These are phyloP conservation scores for Limnephilus rhombicus DNA, from an alignment of 2,888 invertebrate species.

Conservation along the genomic window DNA sequence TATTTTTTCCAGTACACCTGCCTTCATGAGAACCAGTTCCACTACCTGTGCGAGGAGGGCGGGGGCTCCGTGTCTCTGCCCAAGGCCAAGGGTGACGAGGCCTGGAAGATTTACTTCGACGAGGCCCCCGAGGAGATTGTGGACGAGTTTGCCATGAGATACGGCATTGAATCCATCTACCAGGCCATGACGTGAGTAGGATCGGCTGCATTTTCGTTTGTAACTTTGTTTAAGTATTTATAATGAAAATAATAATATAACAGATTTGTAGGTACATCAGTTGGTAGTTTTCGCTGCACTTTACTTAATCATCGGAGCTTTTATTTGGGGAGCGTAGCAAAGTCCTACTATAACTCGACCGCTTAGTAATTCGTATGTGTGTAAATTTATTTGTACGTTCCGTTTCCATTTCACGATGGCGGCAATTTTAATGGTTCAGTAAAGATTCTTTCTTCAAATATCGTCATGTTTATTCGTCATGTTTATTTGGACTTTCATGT, in stretches of 20 bases:
- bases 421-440: too few species aligned
- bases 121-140: slow-evolving; percentile 99
- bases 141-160: slow-evolving; percentile 99
- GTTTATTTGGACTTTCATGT: too few species aligned
- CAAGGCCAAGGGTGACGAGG: slow-evolving; percentile 96
- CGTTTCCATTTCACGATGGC: too few species aligned
- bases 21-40: slow-evolving; percentile 98
- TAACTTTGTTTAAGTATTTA: neutral
- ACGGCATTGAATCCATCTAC: slow-evolving; percentile 99
- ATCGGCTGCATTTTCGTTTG: slow-evolving; percentile 66
- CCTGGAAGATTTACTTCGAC: slow-evolving; percentile 99
- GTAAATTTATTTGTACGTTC: too few species aligned
- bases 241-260: neutral
- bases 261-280: too few species aligned
- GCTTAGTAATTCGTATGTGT: too few species aligned
- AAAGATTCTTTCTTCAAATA: too few species aligned
- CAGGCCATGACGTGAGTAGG: slow-evolving; percentile 96
- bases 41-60: slow-evolving; percentile 97
- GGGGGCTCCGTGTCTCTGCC: slow-evolving; percentile 94
- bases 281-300: too few species aligned
- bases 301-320: too few species aligned
- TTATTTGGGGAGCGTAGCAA: too few species aligned
- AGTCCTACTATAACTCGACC: too few species aligned
- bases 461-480: too few species aligned
- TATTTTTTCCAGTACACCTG: slow-evolving; percentile 89